Evolutionary conservation across 2,888 invertebrate species (phyloP), one percentile per base, ranked within the genome.

Genomic region (Strigamia maritima): DNA sequence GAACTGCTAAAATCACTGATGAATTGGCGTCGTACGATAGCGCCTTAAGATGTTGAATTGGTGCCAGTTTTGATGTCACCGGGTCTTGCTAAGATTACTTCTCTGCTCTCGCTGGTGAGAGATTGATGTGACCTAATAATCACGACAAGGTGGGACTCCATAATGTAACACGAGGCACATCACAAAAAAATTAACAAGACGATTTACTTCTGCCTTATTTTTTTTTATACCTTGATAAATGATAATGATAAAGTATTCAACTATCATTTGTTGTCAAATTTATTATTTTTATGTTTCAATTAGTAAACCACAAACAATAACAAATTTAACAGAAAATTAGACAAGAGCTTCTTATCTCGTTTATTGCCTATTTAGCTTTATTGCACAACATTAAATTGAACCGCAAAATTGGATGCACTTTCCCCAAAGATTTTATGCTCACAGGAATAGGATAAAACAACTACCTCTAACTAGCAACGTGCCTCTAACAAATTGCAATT

Each of bases 61-160:
- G 70, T 70, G 70, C 70, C 70, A 70, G 70, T 28, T 70, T 70
- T 70, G 28, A 70, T 70, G 70, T 70, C 70, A 70, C 70, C 70
- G 4, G 14, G n/a, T 24, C 26, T 1, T 0, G 6, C 70, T 28
- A 70, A 28, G 70, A 70, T 70, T 70, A 26, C 70, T 1, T 70
- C 70, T 28, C 28, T 70, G 70, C 26, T 70, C 70, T 4, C 28
- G 10, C 70, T 70, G 26, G 2, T 70, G 70, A 26, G 70, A 70
- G n/a, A 70, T 70, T 70, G 70, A 70, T 70, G 70, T 70, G 70
- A 24, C 28, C 28, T 28, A n/a, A 35, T 35, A 35, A 28, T 60
- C 22, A 28, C 24, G 70, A 70, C 70, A 70, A 19, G 70, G 26
- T 26, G 12, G 28, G 70, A 70, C 70, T 28, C 12, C 24, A 28